Evolutionary conservation across 2,888 invertebrate species (phyloP).

Genomic region (Listrodromus nycthemerus): DNA sequence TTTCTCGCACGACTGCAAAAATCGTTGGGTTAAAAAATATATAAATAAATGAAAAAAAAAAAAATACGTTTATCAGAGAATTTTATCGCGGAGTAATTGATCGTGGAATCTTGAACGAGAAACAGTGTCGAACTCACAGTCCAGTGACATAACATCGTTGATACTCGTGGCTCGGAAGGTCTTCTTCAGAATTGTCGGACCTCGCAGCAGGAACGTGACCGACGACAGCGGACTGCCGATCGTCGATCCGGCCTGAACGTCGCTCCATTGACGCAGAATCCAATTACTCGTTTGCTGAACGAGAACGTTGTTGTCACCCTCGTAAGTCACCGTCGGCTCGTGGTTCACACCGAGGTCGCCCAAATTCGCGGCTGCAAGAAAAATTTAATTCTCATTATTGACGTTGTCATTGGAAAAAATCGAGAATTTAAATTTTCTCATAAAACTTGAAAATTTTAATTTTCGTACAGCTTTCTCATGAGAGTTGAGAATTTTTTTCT

Average conservation of each 20-base stretch:
- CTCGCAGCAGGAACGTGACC: slow-evolving; percentile 88
- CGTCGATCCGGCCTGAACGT: slow-evolving; percentile 83
- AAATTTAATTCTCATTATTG: slow-evolving; percentile 28
- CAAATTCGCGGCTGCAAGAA: slow-evolving; percentile 89
- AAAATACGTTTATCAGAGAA: background rate
- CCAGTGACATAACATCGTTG: slow-evolving; percentile 80
- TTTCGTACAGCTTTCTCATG: background rate
- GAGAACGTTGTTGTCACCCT: slow-evolving; percentile 97
- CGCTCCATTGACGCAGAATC: slow-evolving; percentile 89
- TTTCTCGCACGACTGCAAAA: slow-evolving; percentile 87
- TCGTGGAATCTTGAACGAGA: background rate
- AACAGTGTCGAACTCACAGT: slow-evolving; percentile 79
- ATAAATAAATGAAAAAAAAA: background rate
- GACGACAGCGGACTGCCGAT: slow-evolving; percentile 90
- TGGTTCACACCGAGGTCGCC: slow-evolving; percentile 94
- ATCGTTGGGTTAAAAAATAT: slow-evolving; percentile 57
- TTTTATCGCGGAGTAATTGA: background rate
- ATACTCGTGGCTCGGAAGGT: slow-evolving; percentile 80
- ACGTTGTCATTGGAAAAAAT: too few relatives aligned
- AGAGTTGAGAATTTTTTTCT: too few relatives aligned
- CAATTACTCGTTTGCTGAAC: slow-evolving; percentile 96
- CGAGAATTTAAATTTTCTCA: too few relatives aligned
- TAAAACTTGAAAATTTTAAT: background rate
- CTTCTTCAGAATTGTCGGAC: slow-evolving; percentile 84
- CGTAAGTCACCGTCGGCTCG: slow-evolving; percentile 96